phyloP scores from a whole-genome alignment of 2,113 vertebrate species.

The Pleuronectes platessa region DNA sequence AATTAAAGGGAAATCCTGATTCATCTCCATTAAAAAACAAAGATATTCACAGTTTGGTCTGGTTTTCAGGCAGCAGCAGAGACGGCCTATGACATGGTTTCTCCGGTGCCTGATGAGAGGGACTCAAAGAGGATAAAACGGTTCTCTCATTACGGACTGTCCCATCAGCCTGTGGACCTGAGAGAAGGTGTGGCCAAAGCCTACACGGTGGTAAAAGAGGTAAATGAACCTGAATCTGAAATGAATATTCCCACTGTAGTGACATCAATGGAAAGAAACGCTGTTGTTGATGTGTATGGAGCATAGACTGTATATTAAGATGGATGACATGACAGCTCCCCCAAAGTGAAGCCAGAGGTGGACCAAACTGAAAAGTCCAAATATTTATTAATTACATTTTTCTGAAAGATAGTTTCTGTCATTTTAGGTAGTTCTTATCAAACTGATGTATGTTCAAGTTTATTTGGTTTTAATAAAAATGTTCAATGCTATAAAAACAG shows the following conservation, averaged over 20 bases:
- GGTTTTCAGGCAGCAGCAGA: conserved; percentile 91
- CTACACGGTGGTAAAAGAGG: conserved; percentile 97
- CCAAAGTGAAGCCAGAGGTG: too few relatives aligned
- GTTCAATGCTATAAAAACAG: too few relatives aligned
- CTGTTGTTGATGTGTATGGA: background rate
- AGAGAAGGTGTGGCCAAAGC: conserved; percentile 98
- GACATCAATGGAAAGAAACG: background rate
- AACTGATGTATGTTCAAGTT: too few relatives aligned
- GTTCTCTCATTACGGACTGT: conserved; percentile 89
- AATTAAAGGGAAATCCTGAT: background rate
- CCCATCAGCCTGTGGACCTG: conserved; percentile 95
- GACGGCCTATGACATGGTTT: conserved; percentile 98
- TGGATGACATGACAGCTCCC: too few relatives aligned
- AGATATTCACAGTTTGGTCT: background rate
- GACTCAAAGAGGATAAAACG: conserved; percentile 89
- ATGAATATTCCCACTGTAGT: background rate
- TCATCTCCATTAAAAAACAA: background rate
- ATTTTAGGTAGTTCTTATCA: too few relatives aligned
- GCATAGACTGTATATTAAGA: too few relatives aligned
- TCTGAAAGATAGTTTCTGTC: background rate
- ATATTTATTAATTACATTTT: too few relatives aligned
- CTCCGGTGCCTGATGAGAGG: conserved; percentile 89
- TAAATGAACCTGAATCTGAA: conserved; percentile 54
- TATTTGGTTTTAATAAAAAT: too few relatives aligned
- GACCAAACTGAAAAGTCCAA: too few relatives aligned